Conservation (phyloP, 2,888 invertebrate genomes). For the Acrobasis consociella region DNA sequence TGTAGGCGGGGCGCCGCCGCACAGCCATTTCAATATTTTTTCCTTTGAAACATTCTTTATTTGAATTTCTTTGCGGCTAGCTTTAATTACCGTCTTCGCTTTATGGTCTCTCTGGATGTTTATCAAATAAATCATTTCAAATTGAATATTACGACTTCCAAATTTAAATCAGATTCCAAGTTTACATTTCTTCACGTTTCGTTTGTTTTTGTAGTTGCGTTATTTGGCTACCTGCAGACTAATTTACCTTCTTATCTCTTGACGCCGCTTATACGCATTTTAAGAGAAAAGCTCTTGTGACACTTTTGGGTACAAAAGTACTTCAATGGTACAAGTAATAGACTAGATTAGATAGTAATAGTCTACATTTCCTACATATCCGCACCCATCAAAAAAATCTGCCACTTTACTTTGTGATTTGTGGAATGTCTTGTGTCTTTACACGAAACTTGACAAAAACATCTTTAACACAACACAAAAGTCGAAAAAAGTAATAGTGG, state of each 20-base stretch:
- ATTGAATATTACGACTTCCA: slow-evolving; percentile 3
- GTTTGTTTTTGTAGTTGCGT: too few species aligned
- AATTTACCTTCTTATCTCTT: too few species aligned
- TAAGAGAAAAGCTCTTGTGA: too few species aligned
- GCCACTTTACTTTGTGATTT: not conserved
- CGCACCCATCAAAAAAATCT: too few species aligned
- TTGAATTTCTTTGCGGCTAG: slow-evolving; percentile 65
- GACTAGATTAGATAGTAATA: too few species aligned
- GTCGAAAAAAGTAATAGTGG: slow-evolving; percentile 16
- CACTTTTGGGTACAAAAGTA: too few species aligned
- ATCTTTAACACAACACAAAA: not conserved
- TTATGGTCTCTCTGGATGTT: slow-evolving; percentile 35
- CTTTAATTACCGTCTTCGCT: slow-evolving; percentile 22
- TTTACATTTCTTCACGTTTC: too few species aligned
- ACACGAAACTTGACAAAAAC: not conserved
- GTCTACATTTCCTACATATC: too few species aligned
- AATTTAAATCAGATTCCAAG: not conserved
- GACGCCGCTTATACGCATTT: too few species aligned
- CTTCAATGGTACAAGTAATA: too few species aligned
- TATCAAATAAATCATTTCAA: slow-evolving; percentile 24
- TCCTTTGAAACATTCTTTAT: slow-evolving; percentile 78
- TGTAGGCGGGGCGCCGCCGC: slow-evolving; percentile 74
- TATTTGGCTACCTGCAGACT: too few species aligned
- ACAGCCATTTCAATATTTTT: slow-evolving; percentile 66
- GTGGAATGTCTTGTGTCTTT: not conserved